Evolutionary conservation across 2,888 invertebrate species (phyloP), one percentile per base, ranked within the genome.

Genomic region (Drosophila flavopinicola): DNA sequence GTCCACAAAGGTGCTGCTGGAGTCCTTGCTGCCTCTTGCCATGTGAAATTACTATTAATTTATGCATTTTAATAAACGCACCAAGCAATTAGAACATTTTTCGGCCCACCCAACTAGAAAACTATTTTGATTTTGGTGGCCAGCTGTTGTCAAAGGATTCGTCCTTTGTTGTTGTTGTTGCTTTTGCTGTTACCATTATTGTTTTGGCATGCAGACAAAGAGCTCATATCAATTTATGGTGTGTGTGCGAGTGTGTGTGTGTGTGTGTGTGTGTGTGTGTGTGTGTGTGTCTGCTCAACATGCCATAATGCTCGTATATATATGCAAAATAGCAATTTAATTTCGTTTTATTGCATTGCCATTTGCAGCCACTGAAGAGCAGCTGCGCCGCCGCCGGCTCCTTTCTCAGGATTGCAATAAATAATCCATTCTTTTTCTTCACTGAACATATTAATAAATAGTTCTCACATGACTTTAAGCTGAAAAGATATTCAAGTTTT

Each of bases 31-130:
- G 49, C 38, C 7, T 38, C 25, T 33, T 33, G 37, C 54, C 20
- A 10, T n/a, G 23, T 2, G 7, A 38, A 75, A 63, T 53, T 52
- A 29, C 49, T 65, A 83, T 84, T 84, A 88, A 88, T 88, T 88
- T 88, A 88, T 88, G 88, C 88, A 84, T 88, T 88, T 87, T 88
- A 88, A 88, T 88, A 88, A 83, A 85, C 67, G 79, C 71, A 58
- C 53, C 53, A 73, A 76, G 79, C 80, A 87, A 88, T 88, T 88
- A 86, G 67, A 72, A 76, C 73, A 71, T 75, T 63, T 67, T 67
- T 61, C 47, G 63, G 63, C n/a, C 20, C 32, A 61, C 35, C 32
- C 53, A 53, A 63, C 53, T 57, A 59, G 25, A 29, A 60, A 76
- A 76, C 76, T 73, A 73, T 73, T 66, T 75, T 44, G 42, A 67